These are phyloP conservation scores for Phortica variegata DNA, from an alignment of 1,140 invertebrate species.

Conservation along the genomic window DNA sequence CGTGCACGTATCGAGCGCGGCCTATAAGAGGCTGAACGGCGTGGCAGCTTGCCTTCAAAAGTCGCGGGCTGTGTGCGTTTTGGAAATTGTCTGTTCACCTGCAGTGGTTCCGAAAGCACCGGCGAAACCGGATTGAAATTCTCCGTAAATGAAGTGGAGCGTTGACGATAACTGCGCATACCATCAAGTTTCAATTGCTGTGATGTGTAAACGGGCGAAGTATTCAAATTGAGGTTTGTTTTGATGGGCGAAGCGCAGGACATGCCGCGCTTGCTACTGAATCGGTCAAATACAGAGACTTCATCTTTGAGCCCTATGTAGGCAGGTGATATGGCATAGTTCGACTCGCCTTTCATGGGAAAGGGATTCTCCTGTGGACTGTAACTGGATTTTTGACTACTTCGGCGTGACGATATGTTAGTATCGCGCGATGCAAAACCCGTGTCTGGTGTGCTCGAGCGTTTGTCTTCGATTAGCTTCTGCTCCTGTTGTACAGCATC, in stretches of 20 bases:
- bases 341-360: slow-evolving; percentile 36
- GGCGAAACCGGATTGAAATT: slow-evolving; percentile 53
- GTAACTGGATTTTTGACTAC: slow-evolving; percentile 55
- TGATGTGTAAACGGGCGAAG: slow-evolving; percentile 29
- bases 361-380: slow-evolving; percentile 54
- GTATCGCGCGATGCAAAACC: slow-evolving; percentile 54
- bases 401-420: slow-evolving; percentile 50
- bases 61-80: slow-evolving; percentile 5
- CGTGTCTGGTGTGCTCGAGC: slow-evolving; percentile 53
- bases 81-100: slow-evolving; percentile 13
- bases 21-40: slow-evolving; percentile 45
- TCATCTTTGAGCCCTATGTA: slow-evolving; percentile 28
- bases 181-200: slow-evolving; percentile 10
- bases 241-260: slow-evolving; percentile 47
- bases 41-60: slow-evolving; percentile 14
- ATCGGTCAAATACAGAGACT: slow-evolving; percentile 29
- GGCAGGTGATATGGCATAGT: slow-evolving; percentile 32
- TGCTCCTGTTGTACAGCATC: slow-evolving; percentile 19
- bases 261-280: slow-evolving; percentile 40
- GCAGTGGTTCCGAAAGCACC: slow-evolving; percentile 36
- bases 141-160: slow-evolving; percentile 56
- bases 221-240: slow-evolving; percentile 35
- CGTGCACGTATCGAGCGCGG: slow-evolving; percentile 58
- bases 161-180: slow-evolving; percentile 37
- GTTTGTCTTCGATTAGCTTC: slow-evolving; percentile 40